Conservation (phyloP, 2,888 invertebrate species). For the Globia sparganii region DNA sequence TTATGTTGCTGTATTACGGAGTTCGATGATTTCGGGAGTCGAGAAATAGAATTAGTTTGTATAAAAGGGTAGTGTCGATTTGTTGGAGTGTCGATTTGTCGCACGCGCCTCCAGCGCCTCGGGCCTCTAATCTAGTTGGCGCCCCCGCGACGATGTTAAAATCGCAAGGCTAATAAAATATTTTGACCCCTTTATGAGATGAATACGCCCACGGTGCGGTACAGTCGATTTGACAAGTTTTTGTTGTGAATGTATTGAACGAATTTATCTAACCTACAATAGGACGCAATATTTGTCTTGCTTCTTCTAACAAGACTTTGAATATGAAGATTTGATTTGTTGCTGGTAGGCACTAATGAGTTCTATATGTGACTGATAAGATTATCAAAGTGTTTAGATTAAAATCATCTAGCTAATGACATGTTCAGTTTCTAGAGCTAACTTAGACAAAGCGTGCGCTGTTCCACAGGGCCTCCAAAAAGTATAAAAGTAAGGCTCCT, state of each 20-base stretch:
- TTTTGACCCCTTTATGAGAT: slow-evolving; percentile 90
- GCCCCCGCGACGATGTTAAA: slow-evolving; percentile 88
- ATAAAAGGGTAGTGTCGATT: slow-evolving; percentile 64
- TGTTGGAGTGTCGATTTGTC: slow-evolving; percentile 77
- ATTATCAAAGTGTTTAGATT: background rate
- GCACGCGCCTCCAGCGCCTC: slow-evolving; percentile 77
- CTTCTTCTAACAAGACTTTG: background rate
- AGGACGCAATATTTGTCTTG: background rate
- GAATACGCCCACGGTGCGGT: slow-evolving; percentile 87
- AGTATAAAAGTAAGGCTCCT: background rate
- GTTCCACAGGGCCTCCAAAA: background rate
- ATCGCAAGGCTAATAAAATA: slow-evolving; percentile 90
- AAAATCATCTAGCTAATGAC: background rate
- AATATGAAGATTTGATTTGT: background rate
- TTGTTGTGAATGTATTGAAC: background rate
- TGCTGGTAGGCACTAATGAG: background rate
- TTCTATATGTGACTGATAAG: too few species aligned
- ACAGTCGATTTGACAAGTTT: slow-evolving; percentile 72
- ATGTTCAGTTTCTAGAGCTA: background rate
- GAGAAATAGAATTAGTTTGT: slow-evolving; percentile 53
- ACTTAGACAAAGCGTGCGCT: background rate
- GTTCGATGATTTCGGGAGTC: slow-evolving; percentile 14
- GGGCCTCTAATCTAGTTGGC: slow-evolving; percentile 87
- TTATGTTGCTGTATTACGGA: slow-evolving; percentile 36
- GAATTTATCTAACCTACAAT: background rate